Percentiles rank a stretch among this genome's conserved stretches.
Evolutionary conservation across 1,140 invertebrate genomes (phyloP).

Genomic region (Diploscapter pachys): DNA sequence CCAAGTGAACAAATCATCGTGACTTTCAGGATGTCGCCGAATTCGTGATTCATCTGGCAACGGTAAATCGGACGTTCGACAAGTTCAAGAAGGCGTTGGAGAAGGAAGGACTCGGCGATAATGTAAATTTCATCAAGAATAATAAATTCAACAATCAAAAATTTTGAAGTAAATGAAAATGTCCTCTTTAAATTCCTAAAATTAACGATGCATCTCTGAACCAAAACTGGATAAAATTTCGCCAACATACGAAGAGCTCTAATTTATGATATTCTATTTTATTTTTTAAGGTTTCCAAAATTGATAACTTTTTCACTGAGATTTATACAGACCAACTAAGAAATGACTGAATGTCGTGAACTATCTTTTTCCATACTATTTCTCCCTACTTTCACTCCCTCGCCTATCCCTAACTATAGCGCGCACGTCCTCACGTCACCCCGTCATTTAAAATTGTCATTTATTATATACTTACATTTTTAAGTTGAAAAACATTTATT

Average conservation of each 20-base stretch:
- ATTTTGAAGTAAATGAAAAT: too few species aligned
- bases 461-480: not conserved
- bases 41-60: constrained; percentile 87
- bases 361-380: too few species aligned
- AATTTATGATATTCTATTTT: not conserved
- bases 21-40: constrained; percentile 86
- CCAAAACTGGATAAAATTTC: not conserved
- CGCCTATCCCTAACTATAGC: too few species aligned
- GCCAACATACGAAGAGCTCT: not conserved
- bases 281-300: not conserved
- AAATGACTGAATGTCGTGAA: too few species aligned
- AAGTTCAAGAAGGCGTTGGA: constrained; percentile 78
- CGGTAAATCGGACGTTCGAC: constrained; percentile 80
- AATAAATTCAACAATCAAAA: too few species aligned
- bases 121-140: constrained; percentile 8
- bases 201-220: too few species aligned
- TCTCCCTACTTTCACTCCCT: too few species aligned
- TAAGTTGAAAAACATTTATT: constrained; percentile 14
- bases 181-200: too few species aligned
- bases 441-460: not conserved
- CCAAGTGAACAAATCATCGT: not conserved
- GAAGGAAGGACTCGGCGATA: constrained; percentile 72
- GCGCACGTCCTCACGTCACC: too few species aligned
- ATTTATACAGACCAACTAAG: too few species aligned
- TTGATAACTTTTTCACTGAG: too few species aligned